Evolutionary conservation across 2,888 invertebrate genomes (phyloP).

Genomic region (Glaucopsyche alexis): DNA sequence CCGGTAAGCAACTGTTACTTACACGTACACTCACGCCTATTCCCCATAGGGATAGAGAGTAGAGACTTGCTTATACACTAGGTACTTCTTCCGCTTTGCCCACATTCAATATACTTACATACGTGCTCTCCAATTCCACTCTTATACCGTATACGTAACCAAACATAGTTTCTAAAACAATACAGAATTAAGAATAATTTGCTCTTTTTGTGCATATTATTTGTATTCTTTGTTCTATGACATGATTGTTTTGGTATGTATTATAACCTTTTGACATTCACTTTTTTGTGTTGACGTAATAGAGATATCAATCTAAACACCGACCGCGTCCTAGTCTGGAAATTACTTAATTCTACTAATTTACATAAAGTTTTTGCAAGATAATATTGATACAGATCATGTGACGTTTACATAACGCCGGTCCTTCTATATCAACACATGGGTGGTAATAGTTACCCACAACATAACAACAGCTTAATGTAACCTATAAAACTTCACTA

Average conservation of each 20-base stretch:
- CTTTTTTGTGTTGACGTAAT: constrained; percentile 13
- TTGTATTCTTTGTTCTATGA: background rate
- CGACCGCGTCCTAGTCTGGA: background rate
- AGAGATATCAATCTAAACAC: background rate
- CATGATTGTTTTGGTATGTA: background rate
- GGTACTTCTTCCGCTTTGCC: background rate
- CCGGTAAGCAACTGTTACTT: background rate
- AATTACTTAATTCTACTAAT: background rate
- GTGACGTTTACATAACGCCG: background rate
- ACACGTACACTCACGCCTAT: background rate
- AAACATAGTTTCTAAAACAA: background rate
- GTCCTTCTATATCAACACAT: background rate
- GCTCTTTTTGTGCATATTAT: background rate
- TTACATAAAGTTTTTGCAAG: background rate
- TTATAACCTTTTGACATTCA: constrained; percentile 6
- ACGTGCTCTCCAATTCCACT: background rate
- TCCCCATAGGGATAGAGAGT: constrained; percentile 5
- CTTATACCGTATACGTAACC: background rate
- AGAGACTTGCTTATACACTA: background rate
- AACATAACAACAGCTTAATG: constrained; percentile 11
- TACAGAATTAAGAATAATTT: no score
- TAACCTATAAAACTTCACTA: constrained; percentile 27
- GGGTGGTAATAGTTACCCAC: background rate
- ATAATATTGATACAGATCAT: background rate
- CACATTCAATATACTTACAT: constrained; percentile 1